phyloP scores from a whole-genome alignment of 2,113 vertebrate species.

The Sitta europaea region DNA sequence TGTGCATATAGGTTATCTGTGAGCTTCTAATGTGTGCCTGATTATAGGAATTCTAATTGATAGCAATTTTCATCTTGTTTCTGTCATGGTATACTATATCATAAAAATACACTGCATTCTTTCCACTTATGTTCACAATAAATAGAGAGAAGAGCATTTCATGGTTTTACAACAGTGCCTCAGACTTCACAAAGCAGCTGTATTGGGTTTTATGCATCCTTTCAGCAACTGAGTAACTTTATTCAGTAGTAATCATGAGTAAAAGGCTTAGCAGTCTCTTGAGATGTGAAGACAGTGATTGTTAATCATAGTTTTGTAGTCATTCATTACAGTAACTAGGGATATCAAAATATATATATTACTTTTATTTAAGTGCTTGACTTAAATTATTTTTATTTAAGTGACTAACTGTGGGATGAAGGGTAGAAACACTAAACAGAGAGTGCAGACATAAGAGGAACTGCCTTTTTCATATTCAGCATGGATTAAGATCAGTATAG shows the following conservation, averaged over 20 bases:
- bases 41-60: not conserved
- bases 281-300: slow-evolving; percentile 2
- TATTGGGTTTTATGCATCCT: not conserved
- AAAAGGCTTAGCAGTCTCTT: not conserved
- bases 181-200: not conserved
- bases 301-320: slow-evolving; percentile 16
- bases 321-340: not conserved
- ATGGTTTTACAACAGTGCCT: not conserved
- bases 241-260: slow-evolving; percentile 1
- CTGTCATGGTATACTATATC: not conserved
- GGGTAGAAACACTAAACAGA: not conserved
- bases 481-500: not conserved
- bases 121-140: not conserved
- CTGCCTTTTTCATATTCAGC: not conserved
- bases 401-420: not conserved
- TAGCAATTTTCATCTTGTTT: not conserved
- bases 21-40: not conserved
- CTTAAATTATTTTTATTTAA: not conserved
- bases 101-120: not conserved
- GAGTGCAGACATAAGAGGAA: not conserved
- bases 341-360: not conserved
- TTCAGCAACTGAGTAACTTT: not conserved
- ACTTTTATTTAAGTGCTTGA: slow-evolving; percentile 10
- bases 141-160: not conserved
- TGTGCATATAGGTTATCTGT: not conserved